Evolutionary conservation across 2,888 invertebrate genomes (phyloP), one percentile per base, ranked within the genome.

Genomic region (Noctua pronuba): DNA sequence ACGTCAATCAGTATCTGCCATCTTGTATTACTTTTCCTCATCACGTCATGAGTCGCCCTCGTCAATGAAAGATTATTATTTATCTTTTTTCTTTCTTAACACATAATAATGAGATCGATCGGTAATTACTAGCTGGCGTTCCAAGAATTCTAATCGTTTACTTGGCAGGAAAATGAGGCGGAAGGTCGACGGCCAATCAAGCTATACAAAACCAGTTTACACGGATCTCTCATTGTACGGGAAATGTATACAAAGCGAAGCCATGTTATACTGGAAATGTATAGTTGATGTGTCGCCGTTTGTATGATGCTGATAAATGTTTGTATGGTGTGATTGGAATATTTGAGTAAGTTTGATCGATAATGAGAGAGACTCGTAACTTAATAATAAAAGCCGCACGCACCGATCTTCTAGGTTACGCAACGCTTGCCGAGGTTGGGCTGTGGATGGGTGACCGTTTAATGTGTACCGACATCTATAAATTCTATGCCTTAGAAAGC

Each of bases 141-240:
- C 24, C 11, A 18, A n/a, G 7, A 46, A 31, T 70, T n/a, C 24
- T 65, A 65, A 78, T 64, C 18, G 41, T 21, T 6, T 44, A 44
- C 21, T 16, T 44, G 52, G 24, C 5, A 77, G 77, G 68, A 69
- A 69, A 77, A 46, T 46, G 16, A 41, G 21, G 11, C 18, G 18
- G 21, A 65, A 65, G 1, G 38, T 38, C 13, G 13, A 41, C 41
- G 41, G 11, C 41, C 11, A 41, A 41, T 2, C 41, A 41, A 41
- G 11, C 11, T 41, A 41, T 41, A 13, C 41, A 11, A 41, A 41
- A 41, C 11, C 41, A 11, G 41, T 41, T 41, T 41, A 13, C 11
- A 0, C 41, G 11, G 41, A 41, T 41, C 41, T 41, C 41, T 41
- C 41, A 41, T 41, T 41, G 2, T 13, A 13, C 41, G 41, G 2